A percentile compares a stretch with the other conserved stretches of the same genome.
These are phyloP conservation scores for Leptopilina clavipes DNA, from an alignment of 1,140 invertebrate species.

Conservation along the genomic window DNA sequence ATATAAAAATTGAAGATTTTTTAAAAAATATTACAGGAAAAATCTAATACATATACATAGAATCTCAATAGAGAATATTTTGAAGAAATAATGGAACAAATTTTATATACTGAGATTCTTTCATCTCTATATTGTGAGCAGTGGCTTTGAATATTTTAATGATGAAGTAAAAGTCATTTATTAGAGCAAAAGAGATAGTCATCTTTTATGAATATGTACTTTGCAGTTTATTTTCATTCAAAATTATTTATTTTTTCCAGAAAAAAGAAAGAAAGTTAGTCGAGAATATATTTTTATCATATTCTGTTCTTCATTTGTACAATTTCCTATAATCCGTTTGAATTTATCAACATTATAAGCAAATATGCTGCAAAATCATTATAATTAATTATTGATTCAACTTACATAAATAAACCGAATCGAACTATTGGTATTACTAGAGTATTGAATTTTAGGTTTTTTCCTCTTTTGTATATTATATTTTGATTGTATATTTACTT, in stretches of 20 bases:
- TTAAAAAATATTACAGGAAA: no score
- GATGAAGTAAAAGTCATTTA: conserved; percentile 1
- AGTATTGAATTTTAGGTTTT: no score
- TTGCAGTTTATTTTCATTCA: conserved; percentile 13
- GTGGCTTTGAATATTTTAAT: conserved; percentile 23
- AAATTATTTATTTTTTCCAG: not conserved
- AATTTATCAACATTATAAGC: not conserved
- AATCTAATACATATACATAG: not conserved
- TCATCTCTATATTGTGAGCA: conserved; percentile 15
- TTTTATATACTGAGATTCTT: conserved; percentile 8
- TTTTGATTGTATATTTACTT: no score
- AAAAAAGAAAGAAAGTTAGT: not conserved
- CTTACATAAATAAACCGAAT: no score
- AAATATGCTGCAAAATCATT: not conserved
- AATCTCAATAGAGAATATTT: not conserved
- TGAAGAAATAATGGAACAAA: not conserved
- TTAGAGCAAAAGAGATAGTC: conserved; percentile 17
- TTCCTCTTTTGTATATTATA: no score
- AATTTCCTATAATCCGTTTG: conserved; percentile 12
- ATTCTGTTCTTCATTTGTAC: conserved; percentile 48
- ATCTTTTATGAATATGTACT: conserved; percentile 11
- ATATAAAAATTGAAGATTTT: no score
- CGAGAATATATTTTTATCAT: not conserved
- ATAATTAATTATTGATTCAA: not conserved
- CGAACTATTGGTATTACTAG: no score